phyloP scores from a whole-genome alignment of 2,888 invertebrate species.

The Ectemnius cavifrons region DNA sequence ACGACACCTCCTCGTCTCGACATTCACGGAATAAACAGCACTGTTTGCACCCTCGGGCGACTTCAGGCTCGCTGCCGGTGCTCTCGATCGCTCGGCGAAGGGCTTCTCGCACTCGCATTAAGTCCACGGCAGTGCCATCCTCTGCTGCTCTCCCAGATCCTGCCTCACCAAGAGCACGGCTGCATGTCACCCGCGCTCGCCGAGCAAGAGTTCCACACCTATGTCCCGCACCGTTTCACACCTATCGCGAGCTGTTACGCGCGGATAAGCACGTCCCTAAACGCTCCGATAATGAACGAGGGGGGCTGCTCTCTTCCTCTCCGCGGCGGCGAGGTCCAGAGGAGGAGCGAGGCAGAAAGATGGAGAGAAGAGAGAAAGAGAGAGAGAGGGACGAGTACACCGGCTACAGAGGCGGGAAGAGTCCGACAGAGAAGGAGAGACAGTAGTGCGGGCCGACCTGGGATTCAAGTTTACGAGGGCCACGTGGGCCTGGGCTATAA shows the following conservation, averaged over 20 bases:
- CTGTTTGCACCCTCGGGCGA: conserved; percentile 49
- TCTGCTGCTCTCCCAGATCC: conserved; percentile 10
- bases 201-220: not conserved
- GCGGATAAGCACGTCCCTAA: conserved; percentile 55
- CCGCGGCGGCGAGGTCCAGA: too few relatives aligned
- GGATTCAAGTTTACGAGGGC: conserved; percentile 72
- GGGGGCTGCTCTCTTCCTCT: conserved; percentile 22
- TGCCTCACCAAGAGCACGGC: conserved; percentile 29
- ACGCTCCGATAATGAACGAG: conserved; percentile 62
- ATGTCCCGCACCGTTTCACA: conserved; percentile 43
- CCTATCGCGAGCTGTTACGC: conserved; percentile 56
- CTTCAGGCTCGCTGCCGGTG: conserved; percentile 71
- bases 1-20: conserved; percentile 46
- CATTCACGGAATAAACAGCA: conserved; percentile 56
- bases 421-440: conserved; percentile 36
- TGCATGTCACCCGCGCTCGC: conserved; percentile 40
- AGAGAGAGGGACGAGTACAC: conserved; percentile 41
- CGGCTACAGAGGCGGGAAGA: conserved; percentile 55
- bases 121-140: conserved; percentile 46
- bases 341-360: too few relatives aligned
- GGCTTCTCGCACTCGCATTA: conserved; percentile 43
- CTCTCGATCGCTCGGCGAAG: conserved; percentile 75
- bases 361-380: conserved; percentile 25
- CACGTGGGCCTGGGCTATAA: conserved; percentile 80
- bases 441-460: conserved; percentile 46